A percentile compares a stretch with the other conserved stretches of the same genome.
These are phyloP conservation scores for Dendronephthya gigantea DNA, from an alignment of 64 coral and sea anemone genomes.

Conservation along the genomic window DNA sequence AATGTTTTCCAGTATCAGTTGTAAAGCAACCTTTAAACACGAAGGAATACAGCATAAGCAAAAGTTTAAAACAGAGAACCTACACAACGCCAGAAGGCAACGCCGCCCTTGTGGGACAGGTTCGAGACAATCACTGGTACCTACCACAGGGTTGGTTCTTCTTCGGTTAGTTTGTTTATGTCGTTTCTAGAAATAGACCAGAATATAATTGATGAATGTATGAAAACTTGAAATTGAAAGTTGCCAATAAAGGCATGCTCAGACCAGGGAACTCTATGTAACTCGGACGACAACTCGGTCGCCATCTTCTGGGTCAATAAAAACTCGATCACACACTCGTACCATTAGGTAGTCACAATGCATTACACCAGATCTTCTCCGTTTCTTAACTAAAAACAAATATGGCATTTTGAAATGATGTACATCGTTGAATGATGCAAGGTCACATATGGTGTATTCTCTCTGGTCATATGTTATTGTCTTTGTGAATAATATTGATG, in stretches of 20 bases:
- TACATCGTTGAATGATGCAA: background rate
- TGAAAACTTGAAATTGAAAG: too few relatives aligned
- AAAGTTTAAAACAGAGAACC: too few relatives aligned
- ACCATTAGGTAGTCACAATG: conserved; percentile 97
- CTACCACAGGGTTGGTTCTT: conserved; percentile 89
- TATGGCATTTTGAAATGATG: background rate
- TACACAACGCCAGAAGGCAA: too few relatives aligned
- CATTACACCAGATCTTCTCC: conserved; percentile 80
- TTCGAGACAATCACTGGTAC: background rate
- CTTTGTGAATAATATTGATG: too few relatives aligned
- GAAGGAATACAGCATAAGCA: background rate
- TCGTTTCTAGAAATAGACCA: conserved; percentile 54
- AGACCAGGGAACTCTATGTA: too few relatives aligned
- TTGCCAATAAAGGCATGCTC: too few relatives aligned
- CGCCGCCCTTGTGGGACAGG: too few relatives aligned
- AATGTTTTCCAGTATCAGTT: conserved; percentile 70
- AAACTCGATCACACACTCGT: background rate
- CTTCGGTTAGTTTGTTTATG: conserved; percentile 84
- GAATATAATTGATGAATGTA: background rate
- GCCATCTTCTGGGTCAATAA: too few relatives aligned
- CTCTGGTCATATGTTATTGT: too few relatives aligned
- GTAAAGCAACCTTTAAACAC: conserved; percentile 56
- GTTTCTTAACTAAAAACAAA: conserved; percentile 56
- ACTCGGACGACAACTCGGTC: too few relatives aligned
- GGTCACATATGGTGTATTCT: too few relatives aligned